Evolutionary conservation across 2,888 invertebrate genomes (phyloP).

Genomic region (Apeira syringaria): DNA sequence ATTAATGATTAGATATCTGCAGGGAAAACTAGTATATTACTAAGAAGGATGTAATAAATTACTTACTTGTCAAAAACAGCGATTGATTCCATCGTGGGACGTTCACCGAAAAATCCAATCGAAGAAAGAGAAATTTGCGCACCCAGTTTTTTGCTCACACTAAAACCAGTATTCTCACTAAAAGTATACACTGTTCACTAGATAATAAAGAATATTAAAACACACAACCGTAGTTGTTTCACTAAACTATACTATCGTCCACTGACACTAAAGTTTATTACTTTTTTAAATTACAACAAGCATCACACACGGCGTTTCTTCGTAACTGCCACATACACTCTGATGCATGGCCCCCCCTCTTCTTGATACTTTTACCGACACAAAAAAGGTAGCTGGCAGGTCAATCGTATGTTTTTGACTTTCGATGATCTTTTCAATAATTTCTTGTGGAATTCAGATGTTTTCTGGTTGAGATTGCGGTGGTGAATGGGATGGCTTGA

Average conservation of each 20-base stretch:
- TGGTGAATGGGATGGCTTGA: slow-evolving; percentile 52
- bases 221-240: not conserved
- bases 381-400: slow-evolving; percentile 25
- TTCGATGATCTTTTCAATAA: slow-evolving; percentile 35
- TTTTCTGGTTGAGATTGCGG: slow-evolving; percentile 46
- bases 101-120: slow-evolving; percentile 43
- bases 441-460: slow-evolving; percentile 37
- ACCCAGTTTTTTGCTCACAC: slow-evolving; percentile 29
- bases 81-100: slow-evolving; percentile 36
- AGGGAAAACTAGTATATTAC: too few species aligned
- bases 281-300: slow-evolving; percentile 12
- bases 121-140: slow-evolving; percentile 42
- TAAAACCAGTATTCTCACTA: slow-evolving; percentile 18
- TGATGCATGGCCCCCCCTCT: slow-evolving; percentile 34
- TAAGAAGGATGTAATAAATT: slow-evolving; percentile 14
- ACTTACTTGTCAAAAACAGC: slow-evolving; percentile 40
- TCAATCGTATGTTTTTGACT: slow-evolving; percentile 33
- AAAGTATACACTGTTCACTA: slow-evolving; percentile 20
- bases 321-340: slow-evolving; percentile 44
- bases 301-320: slow-evolving; percentile 23
- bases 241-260: not conserved
- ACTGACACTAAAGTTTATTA: slow-evolving; percentile 5
- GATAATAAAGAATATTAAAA: not conserved
- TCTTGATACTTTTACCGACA: slow-evolving; percentile 33
- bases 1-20: too few species aligned